Evolutionary conservation across 2,797 vertebrate species (phyloP).

Genomic region (Rhadinocentrus ornatus): DNA sequence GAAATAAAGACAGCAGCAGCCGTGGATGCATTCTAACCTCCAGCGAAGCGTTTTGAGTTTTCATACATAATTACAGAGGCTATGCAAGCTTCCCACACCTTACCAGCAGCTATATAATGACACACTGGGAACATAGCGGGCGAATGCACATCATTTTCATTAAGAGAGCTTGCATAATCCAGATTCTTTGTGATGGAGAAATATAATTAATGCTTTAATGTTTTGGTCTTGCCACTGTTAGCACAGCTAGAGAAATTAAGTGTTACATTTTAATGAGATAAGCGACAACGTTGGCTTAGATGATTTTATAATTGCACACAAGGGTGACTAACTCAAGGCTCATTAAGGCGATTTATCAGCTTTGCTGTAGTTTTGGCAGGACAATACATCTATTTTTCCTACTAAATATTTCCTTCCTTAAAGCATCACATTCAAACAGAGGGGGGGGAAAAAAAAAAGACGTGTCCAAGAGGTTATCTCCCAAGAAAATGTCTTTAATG

Average conservation of each 20-base stretch:
- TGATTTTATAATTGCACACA: slow-evolving; percentile 87
- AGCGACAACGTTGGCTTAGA: slow-evolving; percentile 87
- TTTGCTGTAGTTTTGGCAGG: slow-evolving; percentile 67
- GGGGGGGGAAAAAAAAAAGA: slow-evolving; percentile 36
- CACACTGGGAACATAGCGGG: slow-evolving; percentile 88
- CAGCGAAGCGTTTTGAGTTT: slow-evolving; percentile 81
- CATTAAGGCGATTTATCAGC: slow-evolving; percentile 77
- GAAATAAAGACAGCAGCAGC: slow-evolving; percentile 79
- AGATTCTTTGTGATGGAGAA: slow-evolving; percentile 93
- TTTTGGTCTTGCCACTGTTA: slow-evolving; percentile 91
- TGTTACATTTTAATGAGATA: slow-evolving; percentile 97
- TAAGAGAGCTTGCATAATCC: slow-evolving; percentile 92
- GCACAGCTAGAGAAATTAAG: slow-evolving; percentile 90
- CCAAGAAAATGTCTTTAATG: slow-evolving; percentile 87
- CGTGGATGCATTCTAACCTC: slow-evolving; percentile 77
- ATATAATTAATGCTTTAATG: slow-evolving; percentile 98
- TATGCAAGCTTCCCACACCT: slow-evolving; percentile 93
- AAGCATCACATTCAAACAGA: slow-evolving; percentile 12
- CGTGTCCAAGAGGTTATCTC: slow-evolving; percentile 63
- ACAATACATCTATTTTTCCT: slow-evolving; percentile 64
- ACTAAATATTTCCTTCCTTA: slow-evolving; percentile 6
- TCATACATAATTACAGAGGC: slow-evolving; percentile 94
- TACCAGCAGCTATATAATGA: slow-evolving; percentile 93
- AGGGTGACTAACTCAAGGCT: slow-evolving; percentile 78
- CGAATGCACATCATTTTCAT: slow-evolving; percentile 95